Evolutionary conservation across 2,888 invertebrate species (phyloP), one percentile per base, ranked within the genome.

Genomic region (Cryptosula pallasiana): DNA sequence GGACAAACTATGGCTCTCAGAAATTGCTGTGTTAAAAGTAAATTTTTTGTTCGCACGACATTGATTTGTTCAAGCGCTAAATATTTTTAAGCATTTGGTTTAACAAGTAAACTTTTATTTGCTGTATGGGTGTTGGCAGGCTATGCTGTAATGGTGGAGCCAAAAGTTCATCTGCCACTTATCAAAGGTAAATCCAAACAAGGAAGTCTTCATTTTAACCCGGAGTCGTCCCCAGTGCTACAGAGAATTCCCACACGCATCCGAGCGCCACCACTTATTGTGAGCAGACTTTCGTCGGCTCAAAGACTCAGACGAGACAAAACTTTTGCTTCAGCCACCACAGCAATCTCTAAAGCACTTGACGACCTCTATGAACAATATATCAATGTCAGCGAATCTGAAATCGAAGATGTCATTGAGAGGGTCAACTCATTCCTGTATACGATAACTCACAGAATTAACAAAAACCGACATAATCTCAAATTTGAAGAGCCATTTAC

Each of bases 391-490:
- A 34, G 9, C 5, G 63, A 63, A 9, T 5, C 27, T 25, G 13
- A 32, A 32, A 27, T 63, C 2, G 63, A 27, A 27, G 63, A 63
- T 5, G 34, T 63, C 13, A 20, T 63, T 32, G 63, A 63, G 13
- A 27, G 32, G 32, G 34, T 34, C 32, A 63, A 63, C 32, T 63
- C 63, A 9, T 63, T 63, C n/a, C 27, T 63, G 16, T 63, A 63
- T 32, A 63, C 63, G 13, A 63, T 63, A 63, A 27, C 63, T 5
- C 63, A 63, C 32, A 20, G 63, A 13, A 63, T 63, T 13, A 63
- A 63, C 27, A 63, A 63, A n/a, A 63, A 63, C 63, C 2, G 63
- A 63, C 63, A 63, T 32, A 63, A 32, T 32, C 32, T 63, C 13
- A 63, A 63, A 34, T 63, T 63, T 63, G 63, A 5, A 25, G 63